These are phyloP conservation scores for Pocillopora meandrina DNA, from an alignment of 92 coral and sea anemone species.

Conservation along the genomic window DNA sequence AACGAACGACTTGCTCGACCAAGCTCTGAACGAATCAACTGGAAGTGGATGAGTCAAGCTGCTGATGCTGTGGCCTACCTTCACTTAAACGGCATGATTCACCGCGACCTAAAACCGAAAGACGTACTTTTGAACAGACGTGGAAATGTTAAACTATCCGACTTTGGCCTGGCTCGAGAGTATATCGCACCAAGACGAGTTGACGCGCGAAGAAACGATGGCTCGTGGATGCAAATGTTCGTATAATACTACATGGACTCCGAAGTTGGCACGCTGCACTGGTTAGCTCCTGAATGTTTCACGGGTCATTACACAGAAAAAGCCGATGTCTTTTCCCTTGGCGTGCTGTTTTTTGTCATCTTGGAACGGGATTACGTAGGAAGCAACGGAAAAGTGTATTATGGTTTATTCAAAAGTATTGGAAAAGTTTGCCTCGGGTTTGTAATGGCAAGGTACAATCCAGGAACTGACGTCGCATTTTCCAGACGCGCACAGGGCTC, in stretches of 20 bases:
- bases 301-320: constrained; percentile 47
- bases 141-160: constrained; percentile 64
- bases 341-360: constrained; percentile 56
- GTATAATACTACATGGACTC: constrained; percentile 39
- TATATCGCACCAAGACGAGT: constrained; percentile 23
- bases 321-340: constrained; percentile 76
- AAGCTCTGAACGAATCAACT: constrained; percentile 37
- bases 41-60: constrained; percentile 76
- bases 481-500: not conserved
- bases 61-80: constrained; percentile 52
- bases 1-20: constrained; percentile 54
- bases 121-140: constrained; percentile 48
- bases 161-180: constrained; percentile 62
- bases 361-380: constrained; percentile 47
- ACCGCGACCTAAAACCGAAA: constrained; percentile 60
- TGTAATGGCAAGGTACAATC: constrained; percentile 18
- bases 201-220: constrained; percentile 17
- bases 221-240: constrained; percentile 10
- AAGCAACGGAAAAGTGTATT: not conserved
- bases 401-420: constrained; percentile 37
- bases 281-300: constrained; percentile 75
- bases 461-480: not conserved
- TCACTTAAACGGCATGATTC: constrained; percentile 38
- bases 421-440: constrained; percentile 40
- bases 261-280: not conserved